Percentiles rank a stretch among this genome's conserved stretches.
Conservation (phyloP, 1,140 invertebrate genomes). For the Holotrichia oblita region DNA sequence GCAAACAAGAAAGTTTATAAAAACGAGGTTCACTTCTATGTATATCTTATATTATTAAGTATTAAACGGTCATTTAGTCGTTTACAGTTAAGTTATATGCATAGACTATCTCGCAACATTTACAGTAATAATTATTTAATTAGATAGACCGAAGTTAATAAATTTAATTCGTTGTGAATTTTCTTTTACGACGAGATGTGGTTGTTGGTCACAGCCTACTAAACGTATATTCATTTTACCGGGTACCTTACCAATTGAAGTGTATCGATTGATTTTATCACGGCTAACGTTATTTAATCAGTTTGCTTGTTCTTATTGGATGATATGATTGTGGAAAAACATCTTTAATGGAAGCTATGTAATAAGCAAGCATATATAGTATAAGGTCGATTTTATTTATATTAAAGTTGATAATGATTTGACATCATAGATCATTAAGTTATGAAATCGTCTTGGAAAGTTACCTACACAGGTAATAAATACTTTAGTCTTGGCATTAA, state of each 20-base stretch:
- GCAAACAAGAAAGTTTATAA: too few species aligned
- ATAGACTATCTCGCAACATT: not conserved
- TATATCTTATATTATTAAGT: not conserved
- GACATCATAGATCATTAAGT: too few species aligned
- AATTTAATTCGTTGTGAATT: slow-evolving; percentile 14
- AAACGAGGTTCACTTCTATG: too few species aligned
- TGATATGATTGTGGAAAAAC: too few species aligned
- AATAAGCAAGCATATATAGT: too few species aligned
- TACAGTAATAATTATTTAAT: slow-evolving; percentile 14
- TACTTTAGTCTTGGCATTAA: too few species aligned
- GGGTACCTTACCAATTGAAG: not conserved
- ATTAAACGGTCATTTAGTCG: slow-evolving; percentile 1
- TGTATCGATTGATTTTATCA: slow-evolving; percentile 13
- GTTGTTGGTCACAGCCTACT: slow-evolving; percentile 10
- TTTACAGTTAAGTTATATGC: not conserved
- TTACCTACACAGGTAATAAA: too few species aligned
- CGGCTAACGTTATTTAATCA: not conserved
- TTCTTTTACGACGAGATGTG: not conserved
- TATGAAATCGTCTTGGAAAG: too few species aligned
- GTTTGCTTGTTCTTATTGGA: not conserved
- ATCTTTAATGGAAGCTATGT: too few species aligned
- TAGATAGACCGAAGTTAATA: slow-evolving; percentile 2
- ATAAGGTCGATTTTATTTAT: too few species aligned
- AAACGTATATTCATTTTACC: slow-evolving; percentile 6
- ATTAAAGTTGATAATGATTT: too few species aligned